A percentile compares a stretch with the other conserved stretches of the same genome.
Conservation (phyloP, 2,797 vertebrate species). For the Acropternis orthonyx region DNA sequence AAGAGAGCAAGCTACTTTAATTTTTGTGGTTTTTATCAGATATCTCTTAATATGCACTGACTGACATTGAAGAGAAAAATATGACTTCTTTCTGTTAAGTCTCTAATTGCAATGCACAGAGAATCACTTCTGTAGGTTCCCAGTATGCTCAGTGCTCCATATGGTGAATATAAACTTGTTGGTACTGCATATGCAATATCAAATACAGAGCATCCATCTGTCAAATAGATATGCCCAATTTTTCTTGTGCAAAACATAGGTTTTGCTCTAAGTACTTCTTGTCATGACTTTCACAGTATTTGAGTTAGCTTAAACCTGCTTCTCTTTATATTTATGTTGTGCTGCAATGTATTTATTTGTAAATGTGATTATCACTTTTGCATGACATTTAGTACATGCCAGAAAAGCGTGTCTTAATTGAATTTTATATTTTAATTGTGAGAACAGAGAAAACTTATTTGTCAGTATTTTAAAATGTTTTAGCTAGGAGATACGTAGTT, state of each 20-base stretch:
- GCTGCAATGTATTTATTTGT: slow-evolving; percentile 38
- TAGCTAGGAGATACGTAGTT: not conserved
- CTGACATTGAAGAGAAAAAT: not conserved
- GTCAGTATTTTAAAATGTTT: slow-evolving; percentile 5
- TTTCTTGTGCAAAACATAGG: slow-evolving; percentile 10
- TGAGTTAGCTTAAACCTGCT: slow-evolving; percentile 6
- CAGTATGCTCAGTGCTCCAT: slow-evolving; percentile 8
- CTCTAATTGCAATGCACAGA: not conserved
- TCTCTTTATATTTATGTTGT: slow-evolving; percentile 1
- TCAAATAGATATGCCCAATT: not conserved
- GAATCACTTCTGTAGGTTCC: slow-evolving; percentile 11
- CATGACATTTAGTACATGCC: slow-evolving; percentile 25
- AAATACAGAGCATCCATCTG: slow-evolving; percentile 33
- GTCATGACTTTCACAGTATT: slow-evolving; percentile 20
- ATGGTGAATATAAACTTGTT: slow-evolving; percentile 36
- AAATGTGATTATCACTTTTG: slow-evolving; percentile 39
- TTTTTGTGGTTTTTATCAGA: slow-evolving; percentile 12
- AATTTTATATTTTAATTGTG: slow-evolving; percentile 13
- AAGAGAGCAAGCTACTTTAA: slow-evolving; percentile 13
- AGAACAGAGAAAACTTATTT: not conserved
- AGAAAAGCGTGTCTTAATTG: slow-evolving; percentile 4
- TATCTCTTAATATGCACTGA: slow-evolving; percentile 5
- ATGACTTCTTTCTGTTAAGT: not conserved
- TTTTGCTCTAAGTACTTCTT: slow-evolving; percentile 25
- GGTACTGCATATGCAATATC: slow-evolving; percentile 32